These are phyloP conservation scores for Bettongia penicillata DNA, from an alignment of 2,113 vertebrate genomes.

Conservation along the genomic window DNA sequence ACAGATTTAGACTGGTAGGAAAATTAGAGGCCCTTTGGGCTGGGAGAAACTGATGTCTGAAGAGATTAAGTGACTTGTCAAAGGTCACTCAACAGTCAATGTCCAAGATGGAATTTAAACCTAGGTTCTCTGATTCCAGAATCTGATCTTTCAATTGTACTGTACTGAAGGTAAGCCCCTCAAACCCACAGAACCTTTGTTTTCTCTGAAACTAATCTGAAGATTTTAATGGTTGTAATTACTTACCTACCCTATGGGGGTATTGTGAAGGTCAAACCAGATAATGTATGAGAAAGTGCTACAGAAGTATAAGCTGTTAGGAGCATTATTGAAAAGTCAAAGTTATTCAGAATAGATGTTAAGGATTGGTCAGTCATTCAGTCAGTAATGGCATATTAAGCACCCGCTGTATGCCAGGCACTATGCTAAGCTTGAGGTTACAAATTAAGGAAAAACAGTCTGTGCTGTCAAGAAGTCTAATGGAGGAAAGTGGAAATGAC, in stretches of 20 bases:
- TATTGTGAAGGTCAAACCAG: neutral
- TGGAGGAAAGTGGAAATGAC: neutral
- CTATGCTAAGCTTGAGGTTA: neutral
- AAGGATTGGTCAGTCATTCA: neutral
- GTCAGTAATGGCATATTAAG: neutral
- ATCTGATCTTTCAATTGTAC: neutral
- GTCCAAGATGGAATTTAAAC: neutral
- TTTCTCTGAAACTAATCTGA: neutral
- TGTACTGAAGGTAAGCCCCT: neutral
- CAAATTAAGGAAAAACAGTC: neutral
- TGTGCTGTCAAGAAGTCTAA: neutral
- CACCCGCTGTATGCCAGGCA: neutral
- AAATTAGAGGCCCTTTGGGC: neutral
- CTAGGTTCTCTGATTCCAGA: neutral
- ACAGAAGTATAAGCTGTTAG: neutral
- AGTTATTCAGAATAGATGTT: neutral
- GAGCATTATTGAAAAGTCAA: neutral
- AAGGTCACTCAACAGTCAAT: neutral
- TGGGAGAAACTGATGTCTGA: neutral
- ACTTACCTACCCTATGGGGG: neutral
- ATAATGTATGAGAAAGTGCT: neutral
- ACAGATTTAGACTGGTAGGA: neutral
- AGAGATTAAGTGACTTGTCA: neutral
- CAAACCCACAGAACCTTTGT: neutral
- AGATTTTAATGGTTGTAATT: neutral